Conservation (phyloP, 2,888 invertebrate genomes). For the Stratiomys singularior region DNA sequence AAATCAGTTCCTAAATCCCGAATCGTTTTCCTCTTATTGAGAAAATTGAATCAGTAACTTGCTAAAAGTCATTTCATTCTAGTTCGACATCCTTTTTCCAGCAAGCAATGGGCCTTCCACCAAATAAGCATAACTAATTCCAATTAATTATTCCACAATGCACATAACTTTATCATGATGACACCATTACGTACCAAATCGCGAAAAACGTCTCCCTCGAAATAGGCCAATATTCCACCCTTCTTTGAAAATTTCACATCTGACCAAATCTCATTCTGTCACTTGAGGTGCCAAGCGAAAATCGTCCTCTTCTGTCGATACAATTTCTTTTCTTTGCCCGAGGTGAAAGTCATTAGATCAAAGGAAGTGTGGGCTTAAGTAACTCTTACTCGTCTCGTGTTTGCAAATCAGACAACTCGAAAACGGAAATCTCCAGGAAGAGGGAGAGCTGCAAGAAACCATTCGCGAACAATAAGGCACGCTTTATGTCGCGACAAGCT, state of each 20-base stretch:
- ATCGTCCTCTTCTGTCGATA: conserved; percentile 12
- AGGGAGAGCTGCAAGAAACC: conserved; percentile 12
- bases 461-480: conserved; percentile 34
- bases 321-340: neutral
- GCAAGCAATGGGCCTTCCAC: no score
- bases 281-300: conserved; percentile 35
- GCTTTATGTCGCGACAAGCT: conserved; percentile 33
- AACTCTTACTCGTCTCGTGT: conserved; percentile 32
- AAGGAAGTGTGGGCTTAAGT: conserved; percentile 41
- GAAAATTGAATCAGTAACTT: no score
- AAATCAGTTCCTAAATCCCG: no score
- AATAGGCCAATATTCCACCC: conserved; percentile 21
- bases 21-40: no score
- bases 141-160: neutral
- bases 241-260: neutral
- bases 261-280: neutral
- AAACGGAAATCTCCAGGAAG: conserved; percentile 35
- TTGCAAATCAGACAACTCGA: conserved; percentile 43
- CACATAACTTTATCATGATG: neutral
- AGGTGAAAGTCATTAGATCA: conserved; percentile 38
- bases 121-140: neutral
- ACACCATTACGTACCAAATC: neutral
- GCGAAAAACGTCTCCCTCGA: neutral
- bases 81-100: no score
- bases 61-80: no score